Evolutionary conservation across 2,888 invertebrate species (phyloP).

Genomic region (Sarcophaga carnaria): DNA sequence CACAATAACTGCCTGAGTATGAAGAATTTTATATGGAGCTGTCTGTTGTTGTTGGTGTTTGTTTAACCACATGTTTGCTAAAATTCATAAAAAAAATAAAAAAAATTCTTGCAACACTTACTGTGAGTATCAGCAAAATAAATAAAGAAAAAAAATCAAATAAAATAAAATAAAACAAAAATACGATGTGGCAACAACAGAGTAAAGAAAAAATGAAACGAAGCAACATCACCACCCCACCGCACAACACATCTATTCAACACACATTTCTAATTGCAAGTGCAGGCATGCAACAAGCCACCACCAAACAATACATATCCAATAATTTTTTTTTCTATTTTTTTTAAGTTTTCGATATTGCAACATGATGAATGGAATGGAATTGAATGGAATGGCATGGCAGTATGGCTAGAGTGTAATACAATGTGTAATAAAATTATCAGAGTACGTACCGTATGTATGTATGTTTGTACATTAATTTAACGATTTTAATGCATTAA

Average conservation of each 20-base stretch:
- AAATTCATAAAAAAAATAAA: constrained; percentile 16
- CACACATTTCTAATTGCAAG: constrained; percentile 55
- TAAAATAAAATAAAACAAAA: constrained; percentile 4
- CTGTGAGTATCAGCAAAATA: constrained; percentile 4
- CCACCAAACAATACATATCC: constrained; percentile 38
- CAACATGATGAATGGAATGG: constrained; percentile 41
- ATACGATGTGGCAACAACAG: constrained; percentile 52
- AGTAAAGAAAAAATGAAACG: constrained; percentile 28
- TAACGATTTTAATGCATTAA: constrained; percentile 11
- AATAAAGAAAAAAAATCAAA: neutral
- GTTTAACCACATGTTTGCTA: constrained; percentile 63
- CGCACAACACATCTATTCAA: neutral
- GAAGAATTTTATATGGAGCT: neutral
- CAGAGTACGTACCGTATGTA: neutral
- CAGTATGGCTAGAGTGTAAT: constrained; percentile 5
- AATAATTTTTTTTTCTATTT: constrained; percentile 29
- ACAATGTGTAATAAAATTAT: constrained; percentile 7
- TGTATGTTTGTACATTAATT: constrained; percentile 4
- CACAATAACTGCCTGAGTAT: neutral
- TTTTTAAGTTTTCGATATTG: constrained; percentile 47
- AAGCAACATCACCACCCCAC: neutral
- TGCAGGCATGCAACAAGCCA: constrained; percentile 61
- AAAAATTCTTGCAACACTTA: constrained; percentile 52
- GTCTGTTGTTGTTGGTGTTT: constrained; percentile 10
- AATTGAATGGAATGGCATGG: too few species aligned